phyloP scores from a whole-genome alignment of 1,140 invertebrate genomes.

The Drosophila simulans region DNA sequence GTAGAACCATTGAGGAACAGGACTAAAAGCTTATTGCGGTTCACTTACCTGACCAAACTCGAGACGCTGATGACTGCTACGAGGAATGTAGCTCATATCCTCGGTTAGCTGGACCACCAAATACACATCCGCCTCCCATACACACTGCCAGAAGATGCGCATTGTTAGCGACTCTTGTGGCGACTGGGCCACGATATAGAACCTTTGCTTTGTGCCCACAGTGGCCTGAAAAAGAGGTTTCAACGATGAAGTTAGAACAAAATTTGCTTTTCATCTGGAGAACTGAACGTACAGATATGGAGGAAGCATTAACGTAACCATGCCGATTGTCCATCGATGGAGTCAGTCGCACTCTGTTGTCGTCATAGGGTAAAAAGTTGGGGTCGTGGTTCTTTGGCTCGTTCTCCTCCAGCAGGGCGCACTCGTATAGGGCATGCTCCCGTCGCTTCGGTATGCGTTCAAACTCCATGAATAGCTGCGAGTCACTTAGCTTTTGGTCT shows the following conservation, averaged over 20 bases:
- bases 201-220: slow-evolving; percentile 90
- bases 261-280: not conserved
- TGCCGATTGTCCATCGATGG: slow-evolving; percentile 91
- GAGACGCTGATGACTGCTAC: slow-evolving; percentile 85
- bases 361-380: slow-evolving; percentile 93
- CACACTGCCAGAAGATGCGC: slow-evolving; percentile 92
- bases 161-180: slow-evolving; percentile 85
- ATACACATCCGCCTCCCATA: slow-evolving; percentile 93
- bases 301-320: slow-evolving; percentile 96
- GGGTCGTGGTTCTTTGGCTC: slow-evolving; percentile 85
- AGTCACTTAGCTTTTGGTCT: slow-evolving; percentile 92
- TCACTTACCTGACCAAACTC: slow-evolving; percentile 86
- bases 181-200: slow-evolving; percentile 94
- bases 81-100: slow-evolving; percentile 87
- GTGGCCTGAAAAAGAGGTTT: slow-evolving; percentile 86
- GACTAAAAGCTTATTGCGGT: not conserved
- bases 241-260: too few species aligned
- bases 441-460: slow-evolving; percentile 93
- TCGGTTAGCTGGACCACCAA: slow-evolving; percentile 91
- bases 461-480: slow-evolving; percentile 94
- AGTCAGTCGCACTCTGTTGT: slow-evolving; percentile 91
- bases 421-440: slow-evolving; percentile 85
- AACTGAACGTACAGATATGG: slow-evolving; percentile 88
- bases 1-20: not conserved
- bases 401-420: slow-evolving; percentile 81